Base-by-base conservation (phyloP, 2,888 invertebrate species). In the Drosophila colorata region DNA sequence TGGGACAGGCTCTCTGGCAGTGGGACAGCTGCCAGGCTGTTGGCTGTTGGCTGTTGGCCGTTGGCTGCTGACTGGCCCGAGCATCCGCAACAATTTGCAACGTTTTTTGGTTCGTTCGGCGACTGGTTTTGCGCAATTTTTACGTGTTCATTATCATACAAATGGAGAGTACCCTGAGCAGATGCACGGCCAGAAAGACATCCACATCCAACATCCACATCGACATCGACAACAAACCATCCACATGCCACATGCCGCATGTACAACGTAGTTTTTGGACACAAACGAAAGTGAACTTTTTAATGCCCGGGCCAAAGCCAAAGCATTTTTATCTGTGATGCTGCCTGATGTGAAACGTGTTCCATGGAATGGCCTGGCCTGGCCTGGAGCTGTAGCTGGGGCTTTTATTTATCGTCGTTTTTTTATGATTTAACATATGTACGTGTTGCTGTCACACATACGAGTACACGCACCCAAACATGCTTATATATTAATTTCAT, bases 261-360 rank as follows among this genome's bases (percentile, higher is more conserved):
- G 49, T 37, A 65, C 8, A 18, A 5, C 70, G 64, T 68, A 61
- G 80, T 55, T 74, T 74, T 81, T 83, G 87, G 76, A 79, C 80
- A 79, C 86, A 85, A 85, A 85, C 85, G 85, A 85, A 85, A 85
- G 85, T 86, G 85, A 87, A 86, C 88, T 87, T 84, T 85, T 85
- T 76, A 77, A 80, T 86, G 78, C 76, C 59, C 61, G 81, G 81
- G 67, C 74, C 69, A 60, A 51, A 69, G 80, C 74, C 71, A 82
- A 81, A 85, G 75, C 69, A 76, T 82, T 70, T 72, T 71, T 68
- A 57, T 74, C 68, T 71, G 58, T 57, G 77, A 71, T 80, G 66
- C 64, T 59, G 71, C 74, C 69, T 68, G 33, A 33, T 33, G 64
- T 55, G 82, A 87, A 84, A 84, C 87, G 85, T 87, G 84, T 87